Evolutionary conservation across 2,888 invertebrate species (phyloP).

Genomic region (Euzophera pinguis): DNA sequence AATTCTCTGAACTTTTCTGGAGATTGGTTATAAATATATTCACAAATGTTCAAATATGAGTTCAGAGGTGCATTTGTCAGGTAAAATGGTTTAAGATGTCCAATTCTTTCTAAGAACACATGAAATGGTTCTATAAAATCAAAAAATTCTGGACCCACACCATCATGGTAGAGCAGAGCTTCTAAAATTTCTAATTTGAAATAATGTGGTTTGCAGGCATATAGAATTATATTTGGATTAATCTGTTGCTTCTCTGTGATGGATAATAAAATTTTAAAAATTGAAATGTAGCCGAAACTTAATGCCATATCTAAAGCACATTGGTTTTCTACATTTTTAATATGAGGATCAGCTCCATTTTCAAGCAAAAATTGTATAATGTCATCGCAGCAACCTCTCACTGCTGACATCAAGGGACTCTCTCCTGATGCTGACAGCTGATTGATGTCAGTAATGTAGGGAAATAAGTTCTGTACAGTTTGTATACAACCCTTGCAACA

Average conservation of each 20-base stretch:
- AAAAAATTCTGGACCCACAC: slow-evolving; percentile 64
- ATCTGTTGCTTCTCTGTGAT: slow-evolving; percentile 47
- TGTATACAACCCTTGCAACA: slow-evolving; percentile 57
- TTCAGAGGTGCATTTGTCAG: slow-evolving; percentile 57
- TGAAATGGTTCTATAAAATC: slow-evolving; percentile 50
- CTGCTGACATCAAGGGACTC: slow-evolving; percentile 57
- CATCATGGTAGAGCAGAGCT: slow-evolving; percentile 53
- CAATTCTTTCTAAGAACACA: slow-evolving; percentile 43
- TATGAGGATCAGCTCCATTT: slow-evolving; percentile 59
- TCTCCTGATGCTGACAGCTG: slow-evolving; percentile 50
- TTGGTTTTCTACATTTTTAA: slow-evolving; percentile 49
- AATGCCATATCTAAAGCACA: slow-evolving; percentile 59
- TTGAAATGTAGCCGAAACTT: slow-evolving; percentile 41
- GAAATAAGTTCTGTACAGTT: slow-evolving; percentile 47
- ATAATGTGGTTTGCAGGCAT: slow-evolving; percentile 65
- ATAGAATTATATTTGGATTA: slow-evolving; percentile 50
- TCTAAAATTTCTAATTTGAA: slow-evolving; percentile 64
- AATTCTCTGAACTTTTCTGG: slow-evolving; percentile 56
- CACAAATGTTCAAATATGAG: slow-evolving; percentile 60
- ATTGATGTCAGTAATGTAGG: slow-evolving; percentile 60
- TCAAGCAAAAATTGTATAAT: slow-evolving; percentile 56
- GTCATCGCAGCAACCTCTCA: slow-evolving; percentile 47
- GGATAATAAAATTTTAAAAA: slow-evolving; percentile 51
- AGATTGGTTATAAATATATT: slow-evolving; percentile 60
- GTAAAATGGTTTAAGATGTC: slow-evolving; percentile 46